Conservation (phyloP, 2,797 vertebrate genomes). For the Spondyliosoma cantharus region DNA sequence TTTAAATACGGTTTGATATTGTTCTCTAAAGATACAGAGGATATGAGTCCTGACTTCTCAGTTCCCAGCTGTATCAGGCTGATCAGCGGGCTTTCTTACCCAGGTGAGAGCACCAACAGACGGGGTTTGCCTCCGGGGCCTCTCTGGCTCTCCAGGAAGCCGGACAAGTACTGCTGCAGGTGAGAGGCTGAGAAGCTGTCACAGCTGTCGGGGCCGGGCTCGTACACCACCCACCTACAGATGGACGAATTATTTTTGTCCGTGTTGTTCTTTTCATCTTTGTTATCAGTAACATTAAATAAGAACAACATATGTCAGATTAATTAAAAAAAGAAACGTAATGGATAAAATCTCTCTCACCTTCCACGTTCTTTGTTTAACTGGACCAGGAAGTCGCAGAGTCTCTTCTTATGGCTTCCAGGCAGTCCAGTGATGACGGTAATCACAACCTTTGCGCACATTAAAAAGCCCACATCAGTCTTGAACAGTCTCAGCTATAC, state of each 20-base stretch:
- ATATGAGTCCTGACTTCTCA: background rate
- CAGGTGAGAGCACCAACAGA: constrained; percentile 91
- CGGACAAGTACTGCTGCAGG: constrained; percentile 91
- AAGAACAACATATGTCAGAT: background rate
- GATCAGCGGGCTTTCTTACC: constrained; percentile 80
- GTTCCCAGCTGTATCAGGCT: constrained; percentile 8
- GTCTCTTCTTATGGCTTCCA: constrained; percentile 89
- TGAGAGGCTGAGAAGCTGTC: constrained; percentile 90
- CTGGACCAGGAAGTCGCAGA: constrained; percentile 89
- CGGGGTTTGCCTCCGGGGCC: constrained; percentile 77
- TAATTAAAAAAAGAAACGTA: background rate
- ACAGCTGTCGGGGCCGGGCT: constrained; percentile 86
- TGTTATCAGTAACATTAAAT: background rate
- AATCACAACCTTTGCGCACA: constrained; percentile 86
- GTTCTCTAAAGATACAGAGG: background rate
- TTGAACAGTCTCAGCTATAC: background rate
- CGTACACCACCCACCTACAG: constrained; percentile 91
- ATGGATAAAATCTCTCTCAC: constrained; percentile 74
- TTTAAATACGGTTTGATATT: background rate
- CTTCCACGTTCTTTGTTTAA: constrained; percentile 89
- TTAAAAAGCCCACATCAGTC: constrained; percentile 32
- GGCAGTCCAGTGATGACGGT: constrained; percentile 92
- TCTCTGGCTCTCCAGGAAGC: constrained; percentile 86
- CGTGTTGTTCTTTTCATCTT: background rate
- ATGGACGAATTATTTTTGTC: background rate